Conservation (phyloP, 1,140 invertebrate genomes). For the Neelides sp. region DNA sequence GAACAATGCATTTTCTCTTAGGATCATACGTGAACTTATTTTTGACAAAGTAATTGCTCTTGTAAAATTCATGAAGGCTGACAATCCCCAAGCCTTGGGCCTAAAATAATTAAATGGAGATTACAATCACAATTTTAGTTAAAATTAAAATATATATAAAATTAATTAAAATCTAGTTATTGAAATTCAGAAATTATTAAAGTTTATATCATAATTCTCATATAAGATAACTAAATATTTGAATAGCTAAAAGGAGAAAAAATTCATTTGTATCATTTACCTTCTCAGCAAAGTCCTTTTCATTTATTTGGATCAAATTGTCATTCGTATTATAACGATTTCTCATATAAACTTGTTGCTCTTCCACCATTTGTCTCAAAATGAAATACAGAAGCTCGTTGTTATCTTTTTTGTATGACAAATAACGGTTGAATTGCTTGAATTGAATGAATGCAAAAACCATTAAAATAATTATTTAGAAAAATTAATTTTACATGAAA, state of each 20-base stretch:
- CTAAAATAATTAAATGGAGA: constrained; percentile 37
- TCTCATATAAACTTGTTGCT: constrained; percentile 75
- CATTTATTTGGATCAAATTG: constrained; percentile 71
- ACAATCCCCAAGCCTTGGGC: constrained; percentile 84
- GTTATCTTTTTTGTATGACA: constrained; percentile 88
- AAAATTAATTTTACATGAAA: constrained; percentile 7
- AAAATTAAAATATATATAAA: constrained; percentile 17
- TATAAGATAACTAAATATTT: neutral
- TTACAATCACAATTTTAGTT: constrained; percentile 14
- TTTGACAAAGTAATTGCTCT: constrained; percentile 76
- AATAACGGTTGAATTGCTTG: constrained; percentile 83
- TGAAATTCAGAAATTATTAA: neutral
- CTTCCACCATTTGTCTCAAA: constrained; percentile 80
- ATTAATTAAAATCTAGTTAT: constrained; percentile 4
- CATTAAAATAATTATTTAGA: constrained; percentile 14
- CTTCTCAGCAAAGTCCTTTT: constrained; percentile 78
- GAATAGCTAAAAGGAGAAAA: neutral
- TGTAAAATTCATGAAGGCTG: constrained; percentile 80
- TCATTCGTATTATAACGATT: constrained; percentile 60
- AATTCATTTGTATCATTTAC: constrained; percentile 39
- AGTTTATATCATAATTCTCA: neutral
- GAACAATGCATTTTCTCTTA: constrained; percentile 70
- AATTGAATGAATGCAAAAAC: constrained; percentile 33
- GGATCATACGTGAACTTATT: constrained; percentile 80
- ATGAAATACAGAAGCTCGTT: constrained; percentile 93